These are phyloP conservation scores for Amazona ochrocephala DNA, from an alignment of 2,797 vertebrate species.

Conservation along the genomic window DNA sequence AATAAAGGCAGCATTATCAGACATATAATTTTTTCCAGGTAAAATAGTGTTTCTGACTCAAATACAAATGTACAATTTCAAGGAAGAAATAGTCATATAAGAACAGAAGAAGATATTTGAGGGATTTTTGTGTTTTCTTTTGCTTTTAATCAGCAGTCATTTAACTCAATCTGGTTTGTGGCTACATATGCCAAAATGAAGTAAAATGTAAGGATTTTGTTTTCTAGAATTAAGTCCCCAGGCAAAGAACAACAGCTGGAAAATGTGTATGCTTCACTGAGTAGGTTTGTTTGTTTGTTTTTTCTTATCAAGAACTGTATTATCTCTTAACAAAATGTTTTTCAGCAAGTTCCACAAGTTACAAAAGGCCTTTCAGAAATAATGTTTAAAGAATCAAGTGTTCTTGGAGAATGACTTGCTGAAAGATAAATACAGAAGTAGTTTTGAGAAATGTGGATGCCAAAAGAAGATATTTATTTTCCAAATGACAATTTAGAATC, in stretches of 20 bases:
- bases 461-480: slow-evolving; percentile 39
- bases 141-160: slow-evolving; percentile 11
- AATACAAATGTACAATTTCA: not conserved
- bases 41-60: not conserved
- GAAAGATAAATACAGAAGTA: slow-evolving; percentile 41
- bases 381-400: not conserved
- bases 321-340: slow-evolving; percentile 25
- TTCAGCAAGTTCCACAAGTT: not conserved
- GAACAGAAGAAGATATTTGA: not conserved
- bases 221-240: slow-evolving; percentile 18
- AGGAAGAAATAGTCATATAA: not conserved
- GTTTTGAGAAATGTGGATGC: slow-evolving; percentile 8
- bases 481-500: not conserved
- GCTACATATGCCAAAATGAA: not conserved
- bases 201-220: slow-evolving; percentile 12
- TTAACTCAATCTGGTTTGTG: not conserved
- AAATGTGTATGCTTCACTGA: not conserved
- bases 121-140: not conserved
- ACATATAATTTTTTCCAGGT: slow-evolving; percentile 5
- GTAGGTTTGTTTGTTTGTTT: slow-evolving; percentile 29
- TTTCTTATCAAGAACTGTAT: slow-evolving; percentile 21
- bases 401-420: not conserved
- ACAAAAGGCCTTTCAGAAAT: not conserved
- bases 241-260: slow-evolving; percentile 41
- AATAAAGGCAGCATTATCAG: not conserved